These are phyloP conservation scores for Rhingia campestris DNA, from an alignment of 2,888 invertebrate genomes.

Conservation along the genomic window DNA sequence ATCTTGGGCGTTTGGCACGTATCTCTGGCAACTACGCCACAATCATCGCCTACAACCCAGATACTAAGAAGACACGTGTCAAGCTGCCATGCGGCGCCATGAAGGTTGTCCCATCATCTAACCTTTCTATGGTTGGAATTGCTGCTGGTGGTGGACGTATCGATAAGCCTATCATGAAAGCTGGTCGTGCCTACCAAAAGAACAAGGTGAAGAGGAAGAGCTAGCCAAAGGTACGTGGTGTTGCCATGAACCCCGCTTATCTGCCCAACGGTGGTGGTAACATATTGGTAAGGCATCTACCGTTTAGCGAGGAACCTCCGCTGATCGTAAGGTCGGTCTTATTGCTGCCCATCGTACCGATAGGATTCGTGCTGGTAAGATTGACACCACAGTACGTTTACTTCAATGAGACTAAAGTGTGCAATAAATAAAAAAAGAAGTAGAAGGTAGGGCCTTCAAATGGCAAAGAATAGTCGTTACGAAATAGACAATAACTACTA, in stretches of 20 bases:
- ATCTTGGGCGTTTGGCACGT: constrained; percentile 97
- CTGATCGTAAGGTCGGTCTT: constrained; percentile 99
- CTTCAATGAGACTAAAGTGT: too few relatives aligned
- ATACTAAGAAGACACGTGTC: constrained; percentile 97
- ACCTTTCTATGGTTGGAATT: constrained; percentile 99
- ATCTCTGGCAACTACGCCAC: constrained; percentile 99
- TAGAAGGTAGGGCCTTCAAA: too few relatives aligned
- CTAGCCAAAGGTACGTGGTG: constrained; percentile 99
- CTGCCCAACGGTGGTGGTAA: constrained; percentile 99
- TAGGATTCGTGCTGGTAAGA: constrained; percentile 99
- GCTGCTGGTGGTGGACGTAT: constrained; percentile 99
- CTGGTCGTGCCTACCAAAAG: constrained; percentile 87
- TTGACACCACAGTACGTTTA: too few relatives aligned
- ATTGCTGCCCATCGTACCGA: constrained; percentile 99
- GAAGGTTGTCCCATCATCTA: constrained; percentile 99
- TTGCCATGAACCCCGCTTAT: constrained; percentile 99
- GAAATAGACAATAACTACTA: too few relatives aligned
- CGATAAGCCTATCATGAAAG: constrained; percentile 99
- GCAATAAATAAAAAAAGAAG: too few relatives aligned
- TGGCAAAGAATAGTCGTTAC: too few relatives aligned
- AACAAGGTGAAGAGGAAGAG: constrained; percentile 99
- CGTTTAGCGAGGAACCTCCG: constrained; percentile 98
- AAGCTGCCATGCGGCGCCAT: constrained; percentile 99
- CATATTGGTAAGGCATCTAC: constrained; percentile 99
- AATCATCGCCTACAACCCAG: constrained; percentile 99